A percentile compares a stretch with the other conserved stretches of the same genome.
Conservation (phyloP, 2,113 vertebrate species). For the Pterocles gutturalis region DNA sequence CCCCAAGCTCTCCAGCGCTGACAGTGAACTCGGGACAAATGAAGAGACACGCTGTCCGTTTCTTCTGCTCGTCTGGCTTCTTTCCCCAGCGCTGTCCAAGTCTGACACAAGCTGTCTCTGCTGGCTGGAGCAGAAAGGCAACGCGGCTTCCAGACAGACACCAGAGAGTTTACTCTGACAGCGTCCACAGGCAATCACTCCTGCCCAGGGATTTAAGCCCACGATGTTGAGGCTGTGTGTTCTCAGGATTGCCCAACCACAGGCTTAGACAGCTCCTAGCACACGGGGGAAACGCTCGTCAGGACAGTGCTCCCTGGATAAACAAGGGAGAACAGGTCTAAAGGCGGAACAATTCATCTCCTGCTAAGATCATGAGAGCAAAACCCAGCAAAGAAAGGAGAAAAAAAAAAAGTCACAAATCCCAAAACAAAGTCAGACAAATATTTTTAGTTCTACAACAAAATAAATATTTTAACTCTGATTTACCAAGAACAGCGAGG, state of each 20-base stretch:
- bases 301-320: neutral
- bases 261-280: neutral
- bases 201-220: neutral
- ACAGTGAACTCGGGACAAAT: neutral
- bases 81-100: neutral
- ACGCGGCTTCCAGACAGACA: neutral
- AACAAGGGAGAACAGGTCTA: neutral
- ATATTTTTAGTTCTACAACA: neutral
- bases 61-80: neutral
- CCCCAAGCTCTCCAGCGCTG: neutral
- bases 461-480: constrained; percentile 41
- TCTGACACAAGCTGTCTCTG: neutral
- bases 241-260: neutral
- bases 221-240: neutral
- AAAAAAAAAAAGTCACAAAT: neutral
- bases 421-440: neutral
- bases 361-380: too few relatives aligned
- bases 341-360: neutral
- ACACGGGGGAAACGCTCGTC: fast-evolving
- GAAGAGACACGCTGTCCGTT: neutral
- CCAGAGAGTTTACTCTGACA: neutral
- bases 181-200: neutral
- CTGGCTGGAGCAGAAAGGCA: neutral
- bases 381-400: neutral
- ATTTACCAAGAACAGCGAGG: neutral